A percentile compares a stretch with the other conserved stretches of the same genome.
phyloP scores from a whole-genome alignment of 1,140 invertebrate species.

The Drosophila repleta region DNA sequence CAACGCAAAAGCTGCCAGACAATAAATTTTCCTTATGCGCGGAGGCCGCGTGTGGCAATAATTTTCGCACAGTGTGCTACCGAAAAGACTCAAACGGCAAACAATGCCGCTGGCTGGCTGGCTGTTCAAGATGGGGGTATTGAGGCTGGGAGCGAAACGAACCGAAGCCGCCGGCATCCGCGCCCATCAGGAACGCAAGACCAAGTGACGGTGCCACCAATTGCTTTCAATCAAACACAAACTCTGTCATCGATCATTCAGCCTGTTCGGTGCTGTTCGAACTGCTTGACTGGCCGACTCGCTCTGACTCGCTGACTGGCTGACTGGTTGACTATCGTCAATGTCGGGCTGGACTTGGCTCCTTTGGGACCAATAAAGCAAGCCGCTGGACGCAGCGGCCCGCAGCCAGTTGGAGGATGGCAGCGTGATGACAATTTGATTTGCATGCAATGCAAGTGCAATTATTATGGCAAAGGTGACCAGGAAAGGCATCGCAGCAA shows the following conservation, averaged over 20 bases:
- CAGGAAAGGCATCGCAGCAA: conserved; percentile 51
- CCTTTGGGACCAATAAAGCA: conserved; percentile 76
- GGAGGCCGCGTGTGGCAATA: conserved; percentile 58
- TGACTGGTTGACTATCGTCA: conserved; percentile 56
- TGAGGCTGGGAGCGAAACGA: conserved; percentile 10
- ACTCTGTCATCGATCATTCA: conserved; percentile 81
- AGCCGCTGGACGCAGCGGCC: conserved; percentile 55
- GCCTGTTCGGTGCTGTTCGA: conserved; percentile 27
- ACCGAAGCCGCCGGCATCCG: conserved; percentile 30
- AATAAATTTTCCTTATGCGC: conserved; percentile 66
- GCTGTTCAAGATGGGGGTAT: conserved; percentile 10
- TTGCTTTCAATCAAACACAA: conserved; percentile 82
- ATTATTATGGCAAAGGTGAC: conserved; percentile 82
- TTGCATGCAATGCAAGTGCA: conserved; percentile 82
- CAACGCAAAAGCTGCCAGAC: conserved; percentile 43
- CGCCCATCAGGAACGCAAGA: conserved; percentile 58
- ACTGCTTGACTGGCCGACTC: conserved; percentile 35
- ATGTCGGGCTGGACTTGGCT: conserved; percentile 36
- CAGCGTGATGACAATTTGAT: conserved; percentile 81
- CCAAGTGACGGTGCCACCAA: conserved; percentile 81
- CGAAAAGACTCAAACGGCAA: conserved; percentile 12
- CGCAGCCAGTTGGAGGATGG: conserved; percentile 37
- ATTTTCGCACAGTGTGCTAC: conserved; percentile 51
- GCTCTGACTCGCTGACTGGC: conserved; percentile 35
- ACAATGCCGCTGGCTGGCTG: conserved; percentile 19